Conservation (phyloP, 2,888 invertebrate species). For the Erebia aethiops region DNA sequence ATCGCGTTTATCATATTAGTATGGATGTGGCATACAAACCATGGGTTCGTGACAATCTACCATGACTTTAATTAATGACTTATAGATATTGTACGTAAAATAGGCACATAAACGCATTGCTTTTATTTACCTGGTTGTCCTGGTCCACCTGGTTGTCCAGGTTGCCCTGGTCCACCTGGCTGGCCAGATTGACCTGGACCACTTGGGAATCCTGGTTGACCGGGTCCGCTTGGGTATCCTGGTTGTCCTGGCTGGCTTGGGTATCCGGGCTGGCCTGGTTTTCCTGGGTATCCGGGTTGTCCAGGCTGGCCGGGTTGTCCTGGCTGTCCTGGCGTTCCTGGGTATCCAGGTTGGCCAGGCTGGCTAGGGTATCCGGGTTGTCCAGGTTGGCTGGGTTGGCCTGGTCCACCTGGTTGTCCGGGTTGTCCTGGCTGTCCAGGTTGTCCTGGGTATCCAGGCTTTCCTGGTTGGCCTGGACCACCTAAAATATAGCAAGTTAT, state of each 20-base stretch:
- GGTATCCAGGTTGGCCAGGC: slow-evolving; percentile 37
- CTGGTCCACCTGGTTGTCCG: slow-evolving; percentile 38
- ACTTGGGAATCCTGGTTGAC: no score
- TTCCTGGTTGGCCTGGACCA: slow-evolving; percentile 49
- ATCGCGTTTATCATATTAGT: no score
- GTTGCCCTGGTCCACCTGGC: slow-evolving; percentile 45
- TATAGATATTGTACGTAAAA: no score
- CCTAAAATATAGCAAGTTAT: no score
- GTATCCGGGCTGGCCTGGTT: slow-evolving; percentile 39
- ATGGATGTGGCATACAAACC: no score
- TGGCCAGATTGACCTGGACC: slow-evolving; percentile 45
- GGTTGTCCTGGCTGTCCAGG: slow-evolving; percentile 22
- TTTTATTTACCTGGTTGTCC: slow-evolving; percentile 44
- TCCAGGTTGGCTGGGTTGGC: slow-evolving; percentile 31
- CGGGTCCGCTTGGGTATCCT: no score
- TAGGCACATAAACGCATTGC: no score
- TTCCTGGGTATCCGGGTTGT: slow-evolving; percentile 34
- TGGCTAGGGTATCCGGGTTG: slow-evolving; percentile 17
- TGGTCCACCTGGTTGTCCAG: slow-evolving; percentile 40
- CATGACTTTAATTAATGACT: no score
- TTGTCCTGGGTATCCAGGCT: slow-evolving; percentile 48
- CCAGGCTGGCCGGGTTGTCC: background rate
- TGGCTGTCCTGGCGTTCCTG: slow-evolving; percentile 33
- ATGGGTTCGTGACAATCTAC: no score
- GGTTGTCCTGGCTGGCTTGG: no score